Percentiles rank a stretch among this genome's conserved stretches.
Evolutionary conservation across 1,140 invertebrate species (phyloP).

Genomic region (Phymorhynchus buccinoides): DNA sequence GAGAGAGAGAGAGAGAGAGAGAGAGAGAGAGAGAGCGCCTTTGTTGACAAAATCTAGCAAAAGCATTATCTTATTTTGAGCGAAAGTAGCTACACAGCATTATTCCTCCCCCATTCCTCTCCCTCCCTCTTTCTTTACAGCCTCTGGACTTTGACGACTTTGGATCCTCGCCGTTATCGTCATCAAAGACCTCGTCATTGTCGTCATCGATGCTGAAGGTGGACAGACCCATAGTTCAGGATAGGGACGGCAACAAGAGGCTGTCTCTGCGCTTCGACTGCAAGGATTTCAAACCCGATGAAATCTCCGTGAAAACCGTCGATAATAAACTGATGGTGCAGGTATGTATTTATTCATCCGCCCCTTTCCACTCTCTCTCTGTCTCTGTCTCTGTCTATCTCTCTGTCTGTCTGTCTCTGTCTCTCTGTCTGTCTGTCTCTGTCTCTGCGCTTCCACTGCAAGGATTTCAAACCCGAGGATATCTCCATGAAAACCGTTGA

Average conservation of each 20-base stretch:
- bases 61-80: too few species aligned
- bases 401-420: not conserved
- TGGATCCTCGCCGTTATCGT: constrained; percentile 40
- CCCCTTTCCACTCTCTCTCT: too few species aligned
- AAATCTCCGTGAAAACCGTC: constrained; percentile 67
- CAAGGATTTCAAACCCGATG: constrained; percentile 68
- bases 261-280: constrained; percentile 67
- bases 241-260: constrained; percentile 63
- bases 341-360: constrained; percentile 63
- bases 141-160: constrained; percentile 31
- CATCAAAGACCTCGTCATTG: not conserved
- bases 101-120: too few species aligned
- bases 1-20: too few species aligned
- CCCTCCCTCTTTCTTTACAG: not conserved
- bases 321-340: constrained; percentile 65
- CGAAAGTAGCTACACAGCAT: too few species aligned
- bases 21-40: too few species aligned
- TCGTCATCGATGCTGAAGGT: constrained; percentile 53
- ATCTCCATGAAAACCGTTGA: constrained; percentile 68
- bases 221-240: constrained; percentile 62
- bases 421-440: constrained; percentile 33
- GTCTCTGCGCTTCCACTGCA: constrained; percentile 67
- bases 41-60: too few species aligned
- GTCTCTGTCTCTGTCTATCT: not conserved
- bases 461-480: constrained; percentile 69